Base-by-base conservation (phyloP, 2,888 invertebrate genomes). In the Anoncus sp. region DNA sequence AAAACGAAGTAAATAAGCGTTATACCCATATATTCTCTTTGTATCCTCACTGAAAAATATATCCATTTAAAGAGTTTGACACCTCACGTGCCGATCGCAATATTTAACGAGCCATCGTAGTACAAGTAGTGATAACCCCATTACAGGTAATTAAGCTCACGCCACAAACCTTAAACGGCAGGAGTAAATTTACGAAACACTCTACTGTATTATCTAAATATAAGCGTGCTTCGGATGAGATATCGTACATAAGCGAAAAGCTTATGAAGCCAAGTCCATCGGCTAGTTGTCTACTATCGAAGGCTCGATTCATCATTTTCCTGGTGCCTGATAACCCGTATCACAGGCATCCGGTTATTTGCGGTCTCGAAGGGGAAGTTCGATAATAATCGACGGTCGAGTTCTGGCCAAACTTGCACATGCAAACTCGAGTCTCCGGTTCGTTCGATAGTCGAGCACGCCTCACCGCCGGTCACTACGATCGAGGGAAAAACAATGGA, bases 291-390 rank as follows among this genome's bases (percentile, higher is more conserved):
- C 27, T 9, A 18, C 35, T 47, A 47, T 47, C 53, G 47, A 62
- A 69, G 10, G 10, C 43, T 18, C 16, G 27, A 70, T 70, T 60
- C 49, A 40, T 60, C 60, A 70, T 69, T 22, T 9, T 2, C 12
- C 40, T 7, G 10, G 12, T 12, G 60, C 45, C 60, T 40, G 66
- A 76, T 66, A 76, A 66, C 35, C 24, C 53, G 35, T 71, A 71
- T 76, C 60, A 60, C 51, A 40, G 27, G 20, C 40, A 65, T 71
- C 60, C 71, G 66, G 51, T 66, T 53, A 76, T 69, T 76, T 53
- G 66, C 53, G 71, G 66, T 71, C 60, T 45, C 24, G 45, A 51
- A 43, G 49, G 51, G 45, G 16, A 71, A 76, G 60, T 76, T 71
- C 38, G 66, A 67, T 72, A 60, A 67, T 60, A 66, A 72, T 67